Evolutionary conservation across 1,140 invertebrate genomes (phyloP).

Genomic region (Leucophenga varia): DNA sequence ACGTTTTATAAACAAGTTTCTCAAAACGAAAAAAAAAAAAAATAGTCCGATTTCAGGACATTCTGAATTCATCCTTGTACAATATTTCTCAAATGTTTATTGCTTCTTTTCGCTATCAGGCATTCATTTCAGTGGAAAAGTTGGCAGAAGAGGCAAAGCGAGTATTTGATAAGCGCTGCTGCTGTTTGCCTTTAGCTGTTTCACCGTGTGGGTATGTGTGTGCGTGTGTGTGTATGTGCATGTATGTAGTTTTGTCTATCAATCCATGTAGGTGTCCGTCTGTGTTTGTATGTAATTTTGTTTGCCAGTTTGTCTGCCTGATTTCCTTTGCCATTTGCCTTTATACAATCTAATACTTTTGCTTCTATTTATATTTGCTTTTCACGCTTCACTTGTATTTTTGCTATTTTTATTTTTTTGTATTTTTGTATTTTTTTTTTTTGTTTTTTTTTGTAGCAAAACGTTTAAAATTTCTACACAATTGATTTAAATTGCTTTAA

Average conservation of each 20-base stretch:
- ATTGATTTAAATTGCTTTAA: constrained; percentile 47
- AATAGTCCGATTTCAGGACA: no score
- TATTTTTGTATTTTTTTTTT: not conserved
- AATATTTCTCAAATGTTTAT: no score
- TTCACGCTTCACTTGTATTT: constrained; percentile 29
- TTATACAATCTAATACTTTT: constrained; percentile 31
- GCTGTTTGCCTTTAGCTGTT: constrained; percentile 24
- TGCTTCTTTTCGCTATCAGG: constrained; percentile 29
- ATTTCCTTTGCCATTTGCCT: constrained; percentile 36
- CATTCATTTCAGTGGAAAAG: no score
- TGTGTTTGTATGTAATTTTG: constrained; percentile 8
- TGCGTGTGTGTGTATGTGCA: no score
- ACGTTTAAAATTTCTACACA: constrained; percentile 45
- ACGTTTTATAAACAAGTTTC: no score
- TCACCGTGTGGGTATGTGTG: no score
- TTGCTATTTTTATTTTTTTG: no score
- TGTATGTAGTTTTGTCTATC: no score
- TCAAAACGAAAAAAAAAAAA: no score
- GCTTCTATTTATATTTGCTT: constrained; percentile 53
- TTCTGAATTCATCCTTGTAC: no score
- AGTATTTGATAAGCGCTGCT: constrained; percentile 34
- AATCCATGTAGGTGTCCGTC: not conserved
- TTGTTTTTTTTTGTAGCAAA: constrained; percentile 19
- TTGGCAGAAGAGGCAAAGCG: no score
- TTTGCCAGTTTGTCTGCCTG: constrained; percentile 16